Evolutionary conservation across 2,888 invertebrate species (phyloP), one percentile per base, ranked within the genome.

Genomic region (Aphrophora alni): DNA sequence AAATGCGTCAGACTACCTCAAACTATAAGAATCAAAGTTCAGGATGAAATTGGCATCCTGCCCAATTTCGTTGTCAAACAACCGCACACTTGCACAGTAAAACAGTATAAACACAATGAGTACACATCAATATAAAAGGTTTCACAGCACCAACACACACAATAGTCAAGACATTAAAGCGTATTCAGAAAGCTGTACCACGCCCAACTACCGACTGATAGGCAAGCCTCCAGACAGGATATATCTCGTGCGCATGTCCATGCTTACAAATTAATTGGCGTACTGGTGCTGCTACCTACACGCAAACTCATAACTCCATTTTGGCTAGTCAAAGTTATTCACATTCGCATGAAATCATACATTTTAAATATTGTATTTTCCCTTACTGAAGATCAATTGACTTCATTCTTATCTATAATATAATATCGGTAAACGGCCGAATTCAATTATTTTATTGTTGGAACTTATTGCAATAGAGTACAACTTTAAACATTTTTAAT

Each of bases 121-220:
- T 44, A 44, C 44, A 44, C 44, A 44, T 44, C 12, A 44, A 44
- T 14, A 14, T 14, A 44, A 44, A 14, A 44, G 8, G 8, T 10
- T 14, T 14, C 44, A 44, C 44, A 44, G 17, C 44, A 44, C 44
- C 14, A 44, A 44, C 44, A 44, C 44, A 44, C 44, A 44, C 44
- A 44, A 44, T 44, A 44, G 8, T 44, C 12, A 44, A 44, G 44
- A 44, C 44, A 44, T 44, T 44, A 44, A 14, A 14, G 8, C 44
- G 44, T 44, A 44, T 44, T 44, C 44, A 44, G 68, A 77, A 77
- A 77, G 38, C 77, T 26, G 78, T 73, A 75, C 81, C 81, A 81
- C 81, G 81, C 81, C 81, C 81, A 76, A 76, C 78, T 26, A 38
- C 38, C 75, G 73, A 81, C 81, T 81, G 81, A 79, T 73, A 73